Conservation (phyloP, 37 sponge, comb jelly and placozoan species). For the Mnemiopsis leidyi region DNA sequence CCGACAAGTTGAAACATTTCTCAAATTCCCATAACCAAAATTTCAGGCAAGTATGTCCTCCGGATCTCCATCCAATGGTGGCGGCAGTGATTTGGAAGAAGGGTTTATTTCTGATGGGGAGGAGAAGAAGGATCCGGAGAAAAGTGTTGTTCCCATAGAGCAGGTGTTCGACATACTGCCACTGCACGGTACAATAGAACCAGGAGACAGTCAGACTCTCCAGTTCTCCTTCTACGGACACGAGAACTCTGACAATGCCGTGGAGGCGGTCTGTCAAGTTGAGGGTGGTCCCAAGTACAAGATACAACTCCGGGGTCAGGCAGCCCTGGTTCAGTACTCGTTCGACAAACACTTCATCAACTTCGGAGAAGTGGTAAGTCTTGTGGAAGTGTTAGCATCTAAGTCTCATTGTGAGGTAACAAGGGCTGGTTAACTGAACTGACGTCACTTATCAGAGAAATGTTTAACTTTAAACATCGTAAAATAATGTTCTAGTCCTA, state of each 20-base stretch:
- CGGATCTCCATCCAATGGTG: neutral
- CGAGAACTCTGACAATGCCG: conserved; percentile 67
- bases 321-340: conserved; percentile 82
- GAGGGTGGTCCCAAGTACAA: conserved; percentile 90
- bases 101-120: neutral
- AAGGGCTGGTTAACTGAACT: too few relatives aligned
- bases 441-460: too few relatives aligned
- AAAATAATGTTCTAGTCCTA: too few relatives aligned
- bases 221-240: conserved; percentile 95
- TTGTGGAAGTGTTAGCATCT: too few relatives aligned
- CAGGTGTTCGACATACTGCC: conserved; percentile 96
- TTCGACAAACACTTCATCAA: conserved; percentile 75
- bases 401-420: too few relatives aligned
- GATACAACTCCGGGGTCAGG: conserved; percentile 79
- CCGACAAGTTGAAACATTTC: too few relatives aligned
- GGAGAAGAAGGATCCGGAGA: neutral
- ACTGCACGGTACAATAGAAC: conserved; percentile 78
- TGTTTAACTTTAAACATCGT: too few relatives aligned
- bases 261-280: conserved; percentile 83
- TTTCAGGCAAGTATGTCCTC: neutral
- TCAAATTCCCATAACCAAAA: too few relatives aligned
- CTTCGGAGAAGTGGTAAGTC: conserved; percentile 74
- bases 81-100: neutral
- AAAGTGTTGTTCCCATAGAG: neutral
- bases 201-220: conserved; percentile 77